Evolutionary conservation across 2,888 invertebrate genomes (phyloP), one percentile per base, ranked within the genome.

Genomic region (Philhelius pedissequus): DNA sequence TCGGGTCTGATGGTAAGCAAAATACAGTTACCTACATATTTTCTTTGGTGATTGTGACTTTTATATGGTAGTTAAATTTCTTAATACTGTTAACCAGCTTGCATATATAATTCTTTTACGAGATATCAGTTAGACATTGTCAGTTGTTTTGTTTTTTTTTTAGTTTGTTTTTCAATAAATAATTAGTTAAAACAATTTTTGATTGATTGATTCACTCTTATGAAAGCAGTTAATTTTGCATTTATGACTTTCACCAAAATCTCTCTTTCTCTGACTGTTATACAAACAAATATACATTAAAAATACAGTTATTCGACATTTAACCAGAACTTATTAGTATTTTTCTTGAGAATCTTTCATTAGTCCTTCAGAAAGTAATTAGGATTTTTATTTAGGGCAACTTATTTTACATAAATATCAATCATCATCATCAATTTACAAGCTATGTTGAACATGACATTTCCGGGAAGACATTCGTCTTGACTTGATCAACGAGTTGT

Each of bases 391-490:
- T 64, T 8, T 70, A 43, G 77, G 70, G 54, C 62, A 45, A 15
- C n/a, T 27, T 1, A n/a, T 38, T n/a, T 15, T 18, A 18, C 50
- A n/a, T n/a, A n/a, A n/a, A n/a, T n/a, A n/a, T n/a, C n/a, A 11
- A 45, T 75, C n/a, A 69, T 45, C 35, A 54, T 71, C 70, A 60
- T 27, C 27, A 40, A 18, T 64, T 11, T 9, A 38, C 38, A 3
- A 18, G 32, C 11, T n/a, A 13, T 9, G n/a, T 25, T 11, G 0
- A 9, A 11, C 30, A 20, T 62, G 52, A 56, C 54, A 81, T 70
- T 81, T 81, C 81, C 76, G 81, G 13, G 64, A 81, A 22, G 50
- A 25, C 62, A 70, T 64, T 70, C 38, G 70, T 76, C 64, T 64
- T 50, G 8, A 30, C 64, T 18, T 43, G 70, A 56, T 76, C 50